Base-by-base conservation (phyloP, 2,797 vertebrate genomes). In the Parauchenoglanis punctatus region DNA sequence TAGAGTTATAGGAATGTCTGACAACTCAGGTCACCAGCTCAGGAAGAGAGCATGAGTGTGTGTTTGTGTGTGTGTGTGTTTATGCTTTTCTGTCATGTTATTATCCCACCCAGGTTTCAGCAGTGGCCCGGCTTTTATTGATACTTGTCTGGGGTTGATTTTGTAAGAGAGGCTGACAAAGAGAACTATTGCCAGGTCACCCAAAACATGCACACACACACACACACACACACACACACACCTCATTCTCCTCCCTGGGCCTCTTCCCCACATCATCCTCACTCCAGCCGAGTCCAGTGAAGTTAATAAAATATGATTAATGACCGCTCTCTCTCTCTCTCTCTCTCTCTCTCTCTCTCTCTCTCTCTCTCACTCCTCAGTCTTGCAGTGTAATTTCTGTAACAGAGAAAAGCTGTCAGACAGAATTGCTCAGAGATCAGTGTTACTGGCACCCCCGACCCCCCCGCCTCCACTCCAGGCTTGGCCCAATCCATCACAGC, bases 401-500 rank as follows among this genome's bases (percentile, higher is more conserved):
- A 91, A 89, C 91, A 93, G 92, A 91, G 90, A 92, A 91, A 92
- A 91, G 91, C 90, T 91, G 90, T 91, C 91, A 89, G 88, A 46
- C 87, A 63, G 87, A 91, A 91, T 90, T 90, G 83, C 90, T 91
- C 52, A 81, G 84, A 91, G 87, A 92, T 87, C 90, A 85, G 86
- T 72, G 87, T 93, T 93, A 93, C 89, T 94, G 91, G 92, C 90
- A 90, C 90, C 93, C 92, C 91, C 25, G 28, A 8, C n/a, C 40
- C 77, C 90, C 28, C 46, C 46, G 2, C 28, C 73, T 56, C n/a
- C 68, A 91, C 89, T 94, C 92, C 93, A 91, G 90, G 90, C 92
- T 93, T 90, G 92, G 82, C 91, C 90, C 93, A 93, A 95, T 95
- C 94, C 92, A 94, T 95, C 94, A 94, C 84, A 87, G 58, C 31